Evolutionary conservation across 2,888 invertebrate species (phyloP).

Genomic region (Euplexia lucipara): DNA sequence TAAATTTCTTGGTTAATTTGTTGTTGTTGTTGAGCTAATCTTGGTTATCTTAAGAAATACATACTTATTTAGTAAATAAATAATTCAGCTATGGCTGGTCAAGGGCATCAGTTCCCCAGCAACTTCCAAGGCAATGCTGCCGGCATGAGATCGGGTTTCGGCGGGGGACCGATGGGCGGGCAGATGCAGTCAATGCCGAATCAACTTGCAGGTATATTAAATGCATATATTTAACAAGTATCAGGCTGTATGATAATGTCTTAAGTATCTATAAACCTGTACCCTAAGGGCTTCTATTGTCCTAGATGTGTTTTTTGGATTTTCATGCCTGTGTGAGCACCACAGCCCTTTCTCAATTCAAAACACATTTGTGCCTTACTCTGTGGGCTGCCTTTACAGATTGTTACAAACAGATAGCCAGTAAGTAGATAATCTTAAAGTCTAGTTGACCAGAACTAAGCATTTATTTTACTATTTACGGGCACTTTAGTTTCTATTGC

Average conservation of each 20-base stretch:
- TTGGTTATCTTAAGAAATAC: not conserved
- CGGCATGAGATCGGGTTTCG: slow-evolving; percentile 92
- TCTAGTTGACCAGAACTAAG: no score
- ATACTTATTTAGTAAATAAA: not conserved
- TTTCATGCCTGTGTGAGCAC: no score
- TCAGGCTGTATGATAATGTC: not conserved
- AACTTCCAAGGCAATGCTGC: slow-evolving; percentile 92
- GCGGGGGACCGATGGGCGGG: slow-evolving; percentile 88
- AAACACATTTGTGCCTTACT: no score
- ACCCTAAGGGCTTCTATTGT: no score
- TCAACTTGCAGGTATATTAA: slow-evolving; percentile 88
- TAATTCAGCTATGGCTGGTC: slow-evolving; percentile 92
- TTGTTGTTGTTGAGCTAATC: not conserved
- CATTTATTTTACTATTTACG: no score
- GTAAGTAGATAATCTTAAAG: no score
- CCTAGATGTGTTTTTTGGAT: no score
- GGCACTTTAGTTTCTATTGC: no score
- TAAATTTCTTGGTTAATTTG: slow-evolving; percentile 1
- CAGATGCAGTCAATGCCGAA: slow-evolving; percentile 92
- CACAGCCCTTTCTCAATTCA: no score
- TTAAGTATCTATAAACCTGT: no score
- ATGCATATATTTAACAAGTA: not conserved
- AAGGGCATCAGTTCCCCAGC: slow-evolving; percentile 93
- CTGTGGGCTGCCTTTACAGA: no score
- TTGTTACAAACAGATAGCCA: no score